Evolutionary conservation across 2,113 vertebrate genomes (phyloP).

Genomic region (Oreochromis niloticus): DNA sequence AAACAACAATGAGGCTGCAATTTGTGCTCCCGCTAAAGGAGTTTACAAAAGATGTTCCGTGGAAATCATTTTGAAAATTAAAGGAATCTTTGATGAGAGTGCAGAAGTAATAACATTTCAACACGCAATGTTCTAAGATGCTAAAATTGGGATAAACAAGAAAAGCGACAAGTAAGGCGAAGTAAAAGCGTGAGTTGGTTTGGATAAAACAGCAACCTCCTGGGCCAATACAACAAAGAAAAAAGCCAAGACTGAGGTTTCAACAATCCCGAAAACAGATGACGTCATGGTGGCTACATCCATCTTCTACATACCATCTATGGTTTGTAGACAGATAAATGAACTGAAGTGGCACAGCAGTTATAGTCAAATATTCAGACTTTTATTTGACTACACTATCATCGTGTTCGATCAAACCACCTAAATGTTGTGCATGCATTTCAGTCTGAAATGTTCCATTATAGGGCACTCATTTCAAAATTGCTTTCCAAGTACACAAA

Average conservation of each 20-base stretch:
- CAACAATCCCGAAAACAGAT: not conserved
- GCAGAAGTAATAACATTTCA: not conserved
- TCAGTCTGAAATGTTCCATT: not conserved
- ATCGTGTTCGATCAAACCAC: not conserved
- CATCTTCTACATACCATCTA: not conserved
- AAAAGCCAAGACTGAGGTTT: not conserved
- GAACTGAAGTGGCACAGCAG: not conserved
- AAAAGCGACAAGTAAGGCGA: not conserved
- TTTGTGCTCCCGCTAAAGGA: not conserved
- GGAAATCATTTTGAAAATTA: not conserved
- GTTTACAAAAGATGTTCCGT: not conserved
- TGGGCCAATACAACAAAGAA: not conserved
- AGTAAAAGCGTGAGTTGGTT: not conserved
- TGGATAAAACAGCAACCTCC: not conserved
- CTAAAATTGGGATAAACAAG: not conserved
- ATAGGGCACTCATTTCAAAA: not conserved
- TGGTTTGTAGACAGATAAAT: not conserved
- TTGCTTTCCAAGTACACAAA: not conserved
- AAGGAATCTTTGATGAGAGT: not conserved
- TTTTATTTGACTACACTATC: not conserved
- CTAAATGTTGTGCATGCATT: not conserved
- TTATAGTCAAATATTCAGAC: not conserved
- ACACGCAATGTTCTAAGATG: not conserved
- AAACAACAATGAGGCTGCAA: not conserved
- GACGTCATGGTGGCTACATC: not conserved